A percentile compares a stretch with the other conserved stretches of the same genome.
Conservation (phyloP, 2,797 vertebrate genomes). For the Smutsia gigantea region DNA sequence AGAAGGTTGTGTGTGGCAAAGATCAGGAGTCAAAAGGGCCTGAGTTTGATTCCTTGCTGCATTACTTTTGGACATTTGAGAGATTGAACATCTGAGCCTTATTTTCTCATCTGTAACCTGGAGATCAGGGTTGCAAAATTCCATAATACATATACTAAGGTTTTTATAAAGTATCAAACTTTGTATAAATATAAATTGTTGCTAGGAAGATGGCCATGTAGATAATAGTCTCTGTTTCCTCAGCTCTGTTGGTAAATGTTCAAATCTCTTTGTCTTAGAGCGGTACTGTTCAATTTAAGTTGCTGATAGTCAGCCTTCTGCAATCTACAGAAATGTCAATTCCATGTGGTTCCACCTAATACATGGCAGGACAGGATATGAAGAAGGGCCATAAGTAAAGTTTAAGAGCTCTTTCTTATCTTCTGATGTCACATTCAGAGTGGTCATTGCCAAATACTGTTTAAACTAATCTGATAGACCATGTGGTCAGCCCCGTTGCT, state of each 20-base stretch:
- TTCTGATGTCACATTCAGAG: background rate
- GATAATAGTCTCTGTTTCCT: background rate
- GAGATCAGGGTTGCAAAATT: background rate
- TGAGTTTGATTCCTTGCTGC: background rate
- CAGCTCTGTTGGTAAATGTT: background rate
- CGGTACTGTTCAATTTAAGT: background rate
- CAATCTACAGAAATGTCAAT: background rate
- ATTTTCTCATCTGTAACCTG: conserved; percentile 1
- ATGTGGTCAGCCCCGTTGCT: background rate
- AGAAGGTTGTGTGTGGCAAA: conserved; percentile 29
- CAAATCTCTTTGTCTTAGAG: background rate
- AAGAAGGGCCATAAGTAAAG: background rate
- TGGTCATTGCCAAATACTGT: background rate
- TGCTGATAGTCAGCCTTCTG: background rate
- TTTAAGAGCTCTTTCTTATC: background rate
- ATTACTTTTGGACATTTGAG: background rate
- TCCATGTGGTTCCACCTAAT: background rate
- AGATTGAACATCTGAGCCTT: background rate
- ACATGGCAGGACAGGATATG: background rate
- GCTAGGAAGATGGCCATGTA: background rate
- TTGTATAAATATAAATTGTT: background rate
- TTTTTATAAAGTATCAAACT: background rate
- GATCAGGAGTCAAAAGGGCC: background rate
- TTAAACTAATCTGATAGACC: background rate
- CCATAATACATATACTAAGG: background rate